Evolutionary conservation across 2,113 vertebrate genomes (phyloP), one percentile per base, ranked within the genome.

Genomic region (Pantherophis guttatus): DNA sequence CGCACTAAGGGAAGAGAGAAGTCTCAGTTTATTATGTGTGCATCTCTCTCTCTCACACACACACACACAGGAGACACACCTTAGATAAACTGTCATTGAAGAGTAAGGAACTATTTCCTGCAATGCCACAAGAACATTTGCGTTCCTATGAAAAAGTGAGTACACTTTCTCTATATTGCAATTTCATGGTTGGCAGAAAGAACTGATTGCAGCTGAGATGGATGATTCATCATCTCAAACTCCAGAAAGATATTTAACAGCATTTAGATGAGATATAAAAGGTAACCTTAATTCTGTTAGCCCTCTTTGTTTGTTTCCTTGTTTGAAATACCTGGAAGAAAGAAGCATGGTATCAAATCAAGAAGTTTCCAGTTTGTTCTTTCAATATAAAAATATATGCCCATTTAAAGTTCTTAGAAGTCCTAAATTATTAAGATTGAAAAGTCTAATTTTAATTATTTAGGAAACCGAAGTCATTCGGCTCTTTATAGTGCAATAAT

Each of bases 201-300:
- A 94, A 94, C 91, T 92, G 94, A 95, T 94, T 95, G 24, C 86
- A 94, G 24, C 87, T 88, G 55, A 93, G 95, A 95, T 87, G 17
- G 93, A 75, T 94, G 92, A 96, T 95, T 95, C 93, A 93, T 96
- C 53, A 94, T 93, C 93, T 93, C 93, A 94, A 94, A 65, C 58
- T 95, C 57, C 70, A 94, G 90, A 91, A 90, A 95, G 92, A 62
- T 92, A 96, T 94, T 96, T 94, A 96, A 86, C 55, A 93, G 91
- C 92, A 96, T 94, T 91, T 86, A 52, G 87, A 89, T 93, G 90
- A 85, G 54, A 52, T 88, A 10, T 88, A 87, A 90, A 89, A 91
- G 90, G 54, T 89, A 94, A 93, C 89, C 39, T 94, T 95, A 94
- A 91, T 86, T 90, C 55, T 91, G n/a, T 91, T 87, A 11, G 29